Evolutionary conservation across 2,888 invertebrate species (phyloP).

Genomic region (Morpho deidamia): DNA sequence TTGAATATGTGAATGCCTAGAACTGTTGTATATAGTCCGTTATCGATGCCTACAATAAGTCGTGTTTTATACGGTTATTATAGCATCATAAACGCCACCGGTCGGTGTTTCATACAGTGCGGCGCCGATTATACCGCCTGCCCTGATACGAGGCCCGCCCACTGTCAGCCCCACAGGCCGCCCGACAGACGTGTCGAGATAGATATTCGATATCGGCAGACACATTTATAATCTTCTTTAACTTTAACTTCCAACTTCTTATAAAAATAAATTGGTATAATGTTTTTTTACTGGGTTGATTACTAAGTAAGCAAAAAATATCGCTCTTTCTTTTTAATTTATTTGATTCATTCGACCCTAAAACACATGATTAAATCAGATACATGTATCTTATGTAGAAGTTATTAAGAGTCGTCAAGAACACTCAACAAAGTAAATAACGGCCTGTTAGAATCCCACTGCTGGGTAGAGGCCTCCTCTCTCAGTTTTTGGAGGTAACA

Average conservation of each 20-base stretch:
- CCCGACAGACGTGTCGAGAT: slow-evolving; percentile 73
- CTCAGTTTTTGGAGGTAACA: too few relatives aligned
- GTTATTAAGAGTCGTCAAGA: too few relatives aligned
- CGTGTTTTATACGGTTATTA: slow-evolving; percentile 78
- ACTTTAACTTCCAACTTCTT: slow-evolving; percentile 64
- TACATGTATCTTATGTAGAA: too few relatives aligned
- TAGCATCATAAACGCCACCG: slow-evolving; percentile 76
- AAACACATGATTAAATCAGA: too few relatives aligned
- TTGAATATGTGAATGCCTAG: slow-evolving; percentile 42
- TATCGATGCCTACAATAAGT: slow-evolving; percentile 77
- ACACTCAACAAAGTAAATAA: too few relatives aligned
- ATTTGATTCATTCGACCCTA: too few relatives aligned
- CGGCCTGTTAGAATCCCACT: too few relatives aligned
- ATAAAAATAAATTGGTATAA: slow-evolving; percentile 31
- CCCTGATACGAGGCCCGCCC: slow-evolving; percentile 52
- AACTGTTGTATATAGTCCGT: slow-evolving; percentile 63
- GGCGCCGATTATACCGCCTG: slow-evolving; percentile 72
- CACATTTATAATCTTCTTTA: slow-evolving; percentile 77
- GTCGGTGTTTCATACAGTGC: slow-evolving; percentile 76
- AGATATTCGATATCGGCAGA: slow-evolving; percentile 76
- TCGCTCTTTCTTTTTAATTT: too few relatives aligned
- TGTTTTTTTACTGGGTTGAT: too few relatives aligned
- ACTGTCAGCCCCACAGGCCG: slow-evolving; percentile 68
- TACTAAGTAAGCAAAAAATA: too few relatives aligned
- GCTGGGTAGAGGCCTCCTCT: too few relatives aligned